These are phyloP conservation scores for Hiodon alosoides DNA, from an alignment of 2,113 vertebrate genomes.

Conservation along the genomic window DNA sequence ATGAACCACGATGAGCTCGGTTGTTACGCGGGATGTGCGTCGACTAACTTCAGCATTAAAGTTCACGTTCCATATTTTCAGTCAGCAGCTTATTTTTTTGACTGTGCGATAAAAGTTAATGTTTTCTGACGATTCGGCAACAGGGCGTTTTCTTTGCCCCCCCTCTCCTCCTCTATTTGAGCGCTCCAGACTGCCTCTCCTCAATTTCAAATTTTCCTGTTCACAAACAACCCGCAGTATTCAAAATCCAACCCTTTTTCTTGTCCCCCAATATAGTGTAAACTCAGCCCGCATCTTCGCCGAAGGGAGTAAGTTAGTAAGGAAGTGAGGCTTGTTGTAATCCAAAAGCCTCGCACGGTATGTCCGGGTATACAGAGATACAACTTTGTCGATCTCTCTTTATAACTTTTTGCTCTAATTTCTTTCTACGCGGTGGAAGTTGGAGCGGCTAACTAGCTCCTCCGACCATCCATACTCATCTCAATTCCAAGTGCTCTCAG, in stretches of 20 bases:
- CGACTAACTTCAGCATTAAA: conserved; percentile 5
- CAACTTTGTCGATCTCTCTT: background rate
- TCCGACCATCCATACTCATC: conserved; percentile 26
- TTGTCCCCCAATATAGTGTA: conserved; percentile 37
- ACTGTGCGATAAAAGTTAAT: conserved; percentile 50
- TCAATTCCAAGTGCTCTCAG: conserved; percentile 31
- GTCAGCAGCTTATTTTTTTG: conserved; percentile 37
- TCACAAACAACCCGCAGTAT: conserved; percentile 15
- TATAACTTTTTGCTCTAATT: conserved; percentile 9
- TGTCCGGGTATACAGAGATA: background rate
- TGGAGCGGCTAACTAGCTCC: conserved; percentile 19
- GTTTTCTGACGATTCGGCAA: conserved; percentile 46
- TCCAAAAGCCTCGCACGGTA: background rate
- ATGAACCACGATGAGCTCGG: conserved; percentile 39
- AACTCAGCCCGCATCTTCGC: conserved; percentile 24
- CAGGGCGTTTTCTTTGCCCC: conserved; percentile 67
- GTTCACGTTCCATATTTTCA: conserved; percentile 29
- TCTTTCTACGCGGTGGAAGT: conserved; percentile 29
- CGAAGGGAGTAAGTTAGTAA: background rate
- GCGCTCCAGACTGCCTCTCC: conserved; percentile 36
- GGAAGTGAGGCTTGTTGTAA: background rate
- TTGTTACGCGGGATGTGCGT: background rate
- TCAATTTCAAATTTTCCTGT: conserved; percentile 35
- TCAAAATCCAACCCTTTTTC: conserved; percentile 35
- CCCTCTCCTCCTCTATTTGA: conserved; percentile 39